Conservation (phyloP, 2,797 vertebrate species). For the Lepidocolaptes lacrymiger region DNA sequence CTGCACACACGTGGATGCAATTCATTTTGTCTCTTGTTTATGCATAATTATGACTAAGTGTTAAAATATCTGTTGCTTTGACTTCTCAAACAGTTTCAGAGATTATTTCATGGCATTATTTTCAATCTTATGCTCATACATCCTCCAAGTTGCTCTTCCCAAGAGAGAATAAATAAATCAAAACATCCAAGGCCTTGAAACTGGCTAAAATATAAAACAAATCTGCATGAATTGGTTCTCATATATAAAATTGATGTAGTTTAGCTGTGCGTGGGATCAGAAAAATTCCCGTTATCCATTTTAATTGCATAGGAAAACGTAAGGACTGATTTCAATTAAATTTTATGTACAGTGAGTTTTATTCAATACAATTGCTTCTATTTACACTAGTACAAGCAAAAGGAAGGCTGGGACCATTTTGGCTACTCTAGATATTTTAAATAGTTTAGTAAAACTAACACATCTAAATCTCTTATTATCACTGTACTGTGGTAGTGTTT, state of each 20-base stretch:
- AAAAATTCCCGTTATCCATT: background rate
- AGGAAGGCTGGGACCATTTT: background rate
- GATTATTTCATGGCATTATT: constrained; percentile 7
- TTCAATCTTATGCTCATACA: background rate
- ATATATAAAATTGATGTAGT: background rate
- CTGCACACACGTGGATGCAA: background rate
- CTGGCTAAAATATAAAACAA: background rate
- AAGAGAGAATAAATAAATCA: background rate
- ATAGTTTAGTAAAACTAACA: constrained; percentile 5
- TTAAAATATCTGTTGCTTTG: background rate
- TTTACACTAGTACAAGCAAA: background rate
- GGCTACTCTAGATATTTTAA: background rate
- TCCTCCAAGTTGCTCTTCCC: background rate
- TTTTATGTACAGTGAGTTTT: background rate
- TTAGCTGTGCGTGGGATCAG: background rate
- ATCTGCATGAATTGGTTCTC: background rate
- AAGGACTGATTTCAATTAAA: background rate
- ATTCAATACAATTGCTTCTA: background rate
- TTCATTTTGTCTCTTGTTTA: background rate
- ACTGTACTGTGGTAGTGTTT: background rate
- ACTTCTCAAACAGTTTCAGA: background rate
- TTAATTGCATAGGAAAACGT: background rate
- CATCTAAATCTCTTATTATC: background rate
- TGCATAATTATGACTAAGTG: background rate
- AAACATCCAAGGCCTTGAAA: background rate